A percentile compares a stretch with the other conserved stretches of the same genome.
phyloP scores from a whole-genome alignment of 2,797 vertebrate genomes.

The Urosaurus nigricauda region DNA sequence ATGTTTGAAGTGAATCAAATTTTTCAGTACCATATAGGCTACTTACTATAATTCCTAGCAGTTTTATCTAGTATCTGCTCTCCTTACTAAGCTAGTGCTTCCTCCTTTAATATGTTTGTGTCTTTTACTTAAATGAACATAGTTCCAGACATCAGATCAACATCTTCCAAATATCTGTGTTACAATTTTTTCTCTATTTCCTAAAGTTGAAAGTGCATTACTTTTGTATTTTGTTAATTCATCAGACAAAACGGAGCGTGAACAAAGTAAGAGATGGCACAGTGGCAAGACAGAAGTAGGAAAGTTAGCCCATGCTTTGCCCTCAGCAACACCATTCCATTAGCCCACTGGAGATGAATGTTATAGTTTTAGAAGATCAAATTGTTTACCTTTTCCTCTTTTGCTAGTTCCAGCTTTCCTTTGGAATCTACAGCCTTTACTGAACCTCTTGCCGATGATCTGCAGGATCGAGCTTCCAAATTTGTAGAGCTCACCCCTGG shows the following conservation, averaged over 20 bases:
- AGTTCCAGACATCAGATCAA: background rate
- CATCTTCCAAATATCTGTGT: background rate
- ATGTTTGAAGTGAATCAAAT: background rate
- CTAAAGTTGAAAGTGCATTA: background rate
- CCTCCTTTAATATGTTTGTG: background rate
- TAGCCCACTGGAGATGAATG: conserved; percentile 16
- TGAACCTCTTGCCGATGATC: conserved; percentile 74
- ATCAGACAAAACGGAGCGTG: background rate
- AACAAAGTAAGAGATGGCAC: background rate
- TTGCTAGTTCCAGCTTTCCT: conserved; percentile 88
- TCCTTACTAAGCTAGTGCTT: background rate
- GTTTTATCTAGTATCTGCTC: background rate
- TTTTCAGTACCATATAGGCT: background rate
- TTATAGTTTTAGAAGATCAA: conserved; percentile 17
- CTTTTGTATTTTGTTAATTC: background rate
- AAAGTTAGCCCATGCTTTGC: conserved; percentile 21
- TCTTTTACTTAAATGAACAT: background rate
- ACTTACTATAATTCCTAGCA: background rate
- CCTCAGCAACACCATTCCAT: background rate
- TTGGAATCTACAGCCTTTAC: conserved; percentile 81
- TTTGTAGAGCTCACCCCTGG: conserved; percentile 82
- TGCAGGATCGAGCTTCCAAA: conserved; percentile 73
- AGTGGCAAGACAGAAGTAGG: background rate
- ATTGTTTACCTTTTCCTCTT: conserved; percentile 89
- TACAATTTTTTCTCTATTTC: background rate